Evolutionary conservation across 2,113 vertebrate species (phyloP), one percentile per base, ranked within the genome.

Genomic region (Phalacrocorax aristotelis): DNA sequence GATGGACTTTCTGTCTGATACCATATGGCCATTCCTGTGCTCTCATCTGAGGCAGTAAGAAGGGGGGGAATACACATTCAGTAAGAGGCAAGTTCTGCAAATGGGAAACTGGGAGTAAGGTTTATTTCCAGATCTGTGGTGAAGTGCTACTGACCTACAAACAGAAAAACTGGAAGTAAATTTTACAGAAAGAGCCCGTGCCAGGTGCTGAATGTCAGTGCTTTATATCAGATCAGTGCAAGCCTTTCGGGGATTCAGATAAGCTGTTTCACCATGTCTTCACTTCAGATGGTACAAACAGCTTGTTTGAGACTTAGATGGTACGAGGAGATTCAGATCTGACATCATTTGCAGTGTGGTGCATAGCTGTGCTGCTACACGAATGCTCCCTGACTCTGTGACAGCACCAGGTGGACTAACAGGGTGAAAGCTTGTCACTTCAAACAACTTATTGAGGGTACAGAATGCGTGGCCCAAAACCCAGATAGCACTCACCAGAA

Each of bases 101-200:
- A 87, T 1, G 11, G 49, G 18, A 82, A 84, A 55, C 57, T 52
- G 71, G 66, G 77, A 83, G 52, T 62, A 57, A 83, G 58, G 36
- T 83, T 93, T 95, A 49, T 90, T 91, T 94, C 36, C 66, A 89
- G 77, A 72, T 89, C 74, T 62, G 49, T 2, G 5, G 18, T 93
- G 69, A 95, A 97, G 97, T 95, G 95, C 84, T 89, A 96, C 84
- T 95, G 94, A 97, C 92, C 93, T 96, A 93, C 83, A 96, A 94
- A 96, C n/a, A 94, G 80, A 36, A 87, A 91, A 89, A 65, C 48
- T 82, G 69, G 32, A 69, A 92, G 23, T 64, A 87, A 48, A 1
- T 92, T 92, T 65, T 85, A 70, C 49, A 70, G 65, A 82, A 93
- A 77, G 30, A 89, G 74, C 29, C 57, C 62, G 30, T 91, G 84